Evolutionary conservation across 2,888 invertebrate species (phyloP), one percentile per base, ranked within the genome.

Genomic region (Ditula angustiorana): DNA sequence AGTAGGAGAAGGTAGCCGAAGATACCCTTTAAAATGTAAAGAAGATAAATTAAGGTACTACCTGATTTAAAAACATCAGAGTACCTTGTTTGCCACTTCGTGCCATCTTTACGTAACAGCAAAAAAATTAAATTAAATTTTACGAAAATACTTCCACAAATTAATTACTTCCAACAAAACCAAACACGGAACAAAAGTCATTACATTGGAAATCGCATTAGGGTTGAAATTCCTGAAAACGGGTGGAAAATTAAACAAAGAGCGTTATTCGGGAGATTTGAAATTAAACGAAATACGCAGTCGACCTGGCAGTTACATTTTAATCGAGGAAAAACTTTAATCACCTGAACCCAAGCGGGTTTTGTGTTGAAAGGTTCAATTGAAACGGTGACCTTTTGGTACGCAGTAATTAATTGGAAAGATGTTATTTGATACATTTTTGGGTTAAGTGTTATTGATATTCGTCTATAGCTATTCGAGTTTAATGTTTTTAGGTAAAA

Each of bases 271-370:
- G 76, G 73, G 77, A 77, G 79, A 80, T 83, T 81, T 76, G 74
- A 80, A 81, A 80, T 81, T 80, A 74, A 82, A 78, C 78, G 77
- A 82, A 83, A 86, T 86, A 82, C 76, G 79, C 64, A 76, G 79
- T 69, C 30, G 41, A 49, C 30, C 53, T 44, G 7, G 66, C 47
- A 44, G 44, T 49, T 66, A 47, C 61, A 60, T 63, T 69, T 69
- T 70, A 61, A 57, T 52, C 60, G 53, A n/a, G 49, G 50, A 63
- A 59, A 65, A 60, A 60, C 67, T 77, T 76, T 78, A 71, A 73
- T 75, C 67, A 73, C 66, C 21, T 5, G 66, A 74, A 71, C 53
- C 50, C 52, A 35, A n/a, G 61, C n/a, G 57, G 57, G 11, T 37
- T 50, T 41, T 37, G 35, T 5, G 47, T 5, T 57, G 24, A 35